Conservation (phyloP, 1,140 invertebrate genomes). For the Carposina sasakii region DNA sequence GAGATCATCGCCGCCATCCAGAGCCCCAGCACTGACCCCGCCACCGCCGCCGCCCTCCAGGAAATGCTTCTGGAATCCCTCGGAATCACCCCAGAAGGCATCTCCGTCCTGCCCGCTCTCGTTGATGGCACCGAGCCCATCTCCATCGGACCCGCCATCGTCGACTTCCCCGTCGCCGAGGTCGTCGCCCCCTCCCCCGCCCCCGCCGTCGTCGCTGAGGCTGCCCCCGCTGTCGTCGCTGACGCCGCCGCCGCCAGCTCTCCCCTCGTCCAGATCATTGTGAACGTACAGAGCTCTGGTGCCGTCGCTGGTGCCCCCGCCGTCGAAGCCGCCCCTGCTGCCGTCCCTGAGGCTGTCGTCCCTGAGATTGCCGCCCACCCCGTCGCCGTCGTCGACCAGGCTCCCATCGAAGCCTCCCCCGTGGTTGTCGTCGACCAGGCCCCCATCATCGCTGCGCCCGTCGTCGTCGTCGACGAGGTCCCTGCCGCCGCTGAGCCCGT, state of each 20-base stretch:
- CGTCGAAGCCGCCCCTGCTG: background rate
- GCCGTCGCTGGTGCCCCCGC: conserved; percentile 15
- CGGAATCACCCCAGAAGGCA: conserved; percentile 12
- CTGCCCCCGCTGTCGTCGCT: conserved; percentile 13
- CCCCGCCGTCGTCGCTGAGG: background rate
- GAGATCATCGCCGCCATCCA: conserved; percentile 47
- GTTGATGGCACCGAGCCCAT: conserved; percentile 9
- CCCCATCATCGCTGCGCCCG: background rate
- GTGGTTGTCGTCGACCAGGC: background rate
- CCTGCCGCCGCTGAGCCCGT: background rate
- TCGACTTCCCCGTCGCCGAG: conserved; percentile 11
- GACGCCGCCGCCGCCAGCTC: conserved; percentile 10
- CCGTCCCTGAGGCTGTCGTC: background rate
- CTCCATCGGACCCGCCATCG: conserved; percentile 24
- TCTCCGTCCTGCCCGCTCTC: conserved; percentile 3
- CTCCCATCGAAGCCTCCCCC: background rate
- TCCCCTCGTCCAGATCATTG: conserved; percentile 48
- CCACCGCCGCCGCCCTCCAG: conserved; percentile 44
- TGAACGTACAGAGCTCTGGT: conserved; percentile 36
- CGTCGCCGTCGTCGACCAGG: background rate
- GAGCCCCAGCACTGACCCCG: conserved; percentile 50
- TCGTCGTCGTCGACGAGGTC: conserved; percentile 1
- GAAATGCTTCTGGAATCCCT: conserved; percentile 35
- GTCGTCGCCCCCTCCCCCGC: conserved; percentile 30
- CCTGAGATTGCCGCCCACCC: background rate